Base-by-base conservation (phyloP, 2,113 vertebrate species). In the Neodontobutis hainanensis region DNA sequence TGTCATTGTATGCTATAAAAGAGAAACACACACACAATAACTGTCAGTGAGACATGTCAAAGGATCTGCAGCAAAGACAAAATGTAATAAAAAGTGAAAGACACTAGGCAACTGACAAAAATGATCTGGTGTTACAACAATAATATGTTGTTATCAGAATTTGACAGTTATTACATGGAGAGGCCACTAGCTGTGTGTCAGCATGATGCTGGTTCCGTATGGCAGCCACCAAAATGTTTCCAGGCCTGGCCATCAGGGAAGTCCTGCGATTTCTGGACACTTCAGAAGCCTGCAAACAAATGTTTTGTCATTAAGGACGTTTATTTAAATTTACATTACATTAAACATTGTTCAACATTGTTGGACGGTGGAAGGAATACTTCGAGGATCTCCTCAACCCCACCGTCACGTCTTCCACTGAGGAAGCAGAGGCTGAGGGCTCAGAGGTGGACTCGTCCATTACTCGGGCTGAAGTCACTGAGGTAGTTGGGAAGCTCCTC, bases 1-100 rank as follows among this genome's bases (percentile, higher is more conserved):
- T 99, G 87, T 99, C 97, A 78, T 97, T 99, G 88, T 99, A 99
- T 46, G 96, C 97, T 99, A 89, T n/a, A n/a, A 3, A n/a, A 63
- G 35, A 53, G 6, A 57, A 4, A 73, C 5, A 63, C 8, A 55
- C 19, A 66, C 0, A 56, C 11, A 57, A 27, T 27, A 27, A 27
- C 10, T 43, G 32, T 59, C 0, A 42, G 8, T 11, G 11, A 8
- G 11, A 42, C 34, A 68, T 6, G 11, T 8, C 42, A 43, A 11
- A 11, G 10, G 3, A n/a, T n/a, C n/a, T n/a, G n/a, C n/a, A n/a
- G n/a, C n/a, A n/a, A n/a, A n/a, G n/a, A n/a, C n/a, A n/a, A n/a
- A n/a, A n/a, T n/a, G n/a, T n/a, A 2, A 8, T 43, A 43, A 47
- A 47, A 43, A 6, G 3, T 9, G 11, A 44, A 2, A 47, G 12